phyloP scores from a whole-genome alignment of 2,888 invertebrate species.

The Noctuana brunneofusca region DNA sequence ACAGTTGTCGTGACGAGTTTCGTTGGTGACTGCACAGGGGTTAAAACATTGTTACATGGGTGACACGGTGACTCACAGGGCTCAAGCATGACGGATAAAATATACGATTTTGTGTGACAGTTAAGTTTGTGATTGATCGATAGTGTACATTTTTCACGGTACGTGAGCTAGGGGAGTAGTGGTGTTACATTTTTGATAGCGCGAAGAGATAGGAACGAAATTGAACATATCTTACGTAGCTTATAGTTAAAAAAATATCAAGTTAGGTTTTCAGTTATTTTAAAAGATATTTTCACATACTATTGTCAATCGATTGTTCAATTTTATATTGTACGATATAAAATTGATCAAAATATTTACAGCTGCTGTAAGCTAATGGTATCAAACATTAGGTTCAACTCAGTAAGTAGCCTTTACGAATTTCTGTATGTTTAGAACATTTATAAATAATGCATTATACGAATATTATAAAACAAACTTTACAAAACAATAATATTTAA shows the following conservation, averaged over 20 bases:
- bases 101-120: slow-evolving; percentile 61
- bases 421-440: too few species aligned
- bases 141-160: slow-evolving; percentile 53
- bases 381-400: too few species aligned
- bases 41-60: slow-evolving; percentile 47
- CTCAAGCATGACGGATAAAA: slow-evolving; percentile 57
- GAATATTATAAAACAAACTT: too few species aligned
- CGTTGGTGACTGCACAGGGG: slow-evolving; percentile 52
- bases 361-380: too few species aligned
- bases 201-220: slow-evolving; percentile 6
- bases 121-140: slow-evolving; percentile 64
- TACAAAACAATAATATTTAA: too few species aligned
- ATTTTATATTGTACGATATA: too few species aligned
- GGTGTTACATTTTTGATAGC: slow-evolving; percentile 28
- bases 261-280: neutral
- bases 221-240: neutral
- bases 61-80: slow-evolving; percentile 54
- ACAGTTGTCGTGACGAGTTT: slow-evolving; percentile 61
- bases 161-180: slow-evolving; percentile 39
- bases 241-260: too few species aligned
- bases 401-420: too few species aligned
- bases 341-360: too few species aligned
- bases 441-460: too few species aligned
- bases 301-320: too few species aligned
- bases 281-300: neutral